phyloP scores from a whole-genome alignment of 2,113 vertebrate species.

The Actenoides hombroni region DNA sequence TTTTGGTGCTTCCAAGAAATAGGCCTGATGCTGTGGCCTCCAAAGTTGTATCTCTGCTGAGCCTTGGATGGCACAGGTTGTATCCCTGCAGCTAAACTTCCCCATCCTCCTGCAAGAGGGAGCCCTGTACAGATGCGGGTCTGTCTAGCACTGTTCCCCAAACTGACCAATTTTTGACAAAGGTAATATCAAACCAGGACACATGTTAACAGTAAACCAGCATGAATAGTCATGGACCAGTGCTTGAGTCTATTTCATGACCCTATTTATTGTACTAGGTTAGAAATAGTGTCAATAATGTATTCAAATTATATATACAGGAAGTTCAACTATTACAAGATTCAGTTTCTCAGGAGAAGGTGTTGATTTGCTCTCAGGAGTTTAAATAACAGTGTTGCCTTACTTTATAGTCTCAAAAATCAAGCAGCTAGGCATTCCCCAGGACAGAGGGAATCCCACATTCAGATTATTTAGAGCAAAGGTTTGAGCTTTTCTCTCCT shows the following conservation, averaged over 20 bases:
- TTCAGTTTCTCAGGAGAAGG: neutral
- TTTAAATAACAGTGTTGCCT: neutral
- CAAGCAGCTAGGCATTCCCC: neutral
- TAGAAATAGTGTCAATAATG: neutral
- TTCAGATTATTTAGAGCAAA: neutral
- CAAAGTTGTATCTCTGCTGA: neutral
- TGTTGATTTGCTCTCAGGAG: neutral
- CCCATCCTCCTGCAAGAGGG: neutral
- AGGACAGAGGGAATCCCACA: neutral
- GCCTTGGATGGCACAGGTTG: neutral
- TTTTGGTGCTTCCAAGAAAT: neutral
- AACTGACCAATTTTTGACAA: neutral
- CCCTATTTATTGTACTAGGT: neutral
- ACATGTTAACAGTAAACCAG: neutral
- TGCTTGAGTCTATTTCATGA: neutral
- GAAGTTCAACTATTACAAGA: neutral
- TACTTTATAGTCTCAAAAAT: neutral
- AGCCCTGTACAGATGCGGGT: neutral
- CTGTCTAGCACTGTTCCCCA: neutral
- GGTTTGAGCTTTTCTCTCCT: constrained; percentile 5
- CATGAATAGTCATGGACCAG: neutral
- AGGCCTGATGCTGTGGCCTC: neutral
- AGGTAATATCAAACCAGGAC: neutral
- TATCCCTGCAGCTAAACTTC: neutral
- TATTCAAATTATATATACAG: neutral